phyloP scores from a whole-genome alignment of 2,888 invertebrate species.

The Synanthedon vespiformis region DNA sequence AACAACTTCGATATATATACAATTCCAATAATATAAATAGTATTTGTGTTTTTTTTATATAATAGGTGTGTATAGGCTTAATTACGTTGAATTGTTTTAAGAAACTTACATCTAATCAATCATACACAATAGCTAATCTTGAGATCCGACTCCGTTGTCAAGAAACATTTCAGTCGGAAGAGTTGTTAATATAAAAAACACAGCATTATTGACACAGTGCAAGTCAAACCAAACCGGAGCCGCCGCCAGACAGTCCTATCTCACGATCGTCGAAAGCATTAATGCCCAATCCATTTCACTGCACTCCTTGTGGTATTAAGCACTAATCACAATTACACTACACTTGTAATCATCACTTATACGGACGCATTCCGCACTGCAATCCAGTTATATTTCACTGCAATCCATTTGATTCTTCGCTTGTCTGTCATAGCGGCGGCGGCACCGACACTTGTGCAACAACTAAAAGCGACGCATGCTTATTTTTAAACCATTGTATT shows the following conservation, averaged over 20 bases:
- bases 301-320: slow-evolving; percentile 32
- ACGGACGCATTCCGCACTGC: slow-evolving; percentile 53
- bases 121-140: too few species aligned
- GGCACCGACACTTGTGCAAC: slow-evolving; percentile 39
- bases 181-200: slow-evolving; percentile 16
- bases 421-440: slow-evolving; percentile 51
- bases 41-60: too few species aligned
- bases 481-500: too few species aligned
- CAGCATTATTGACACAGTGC: slow-evolving; percentile 53
- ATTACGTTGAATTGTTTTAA: too few species aligned
- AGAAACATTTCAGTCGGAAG: too few species aligned
- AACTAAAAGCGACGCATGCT: slow-evolving; percentile 33
- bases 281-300: slow-evolving; percentile 12
- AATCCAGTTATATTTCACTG: slow-evolving; percentile 58
- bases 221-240: slow-evolving; percentile 37
- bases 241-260: slow-evolving; percentile 53
- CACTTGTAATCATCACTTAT: slow-evolving; percentile 41
- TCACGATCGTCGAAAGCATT: slow-evolving; percentile 2
- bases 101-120: too few species aligned
- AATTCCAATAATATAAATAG: too few species aligned
- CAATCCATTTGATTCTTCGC: slow-evolving; percentile 49
- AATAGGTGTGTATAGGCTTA: too few species aligned
- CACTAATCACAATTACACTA: slow-evolving; percentile 55
- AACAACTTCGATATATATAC: too few species aligned
- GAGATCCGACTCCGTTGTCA: too few species aligned